A percentile compares a stretch with the other conserved stretches of the same genome.
Evolutionary conservation across 2,888 invertebrate species (phyloP).

Genomic region (Chrysopilus asiliformis): DNA sequence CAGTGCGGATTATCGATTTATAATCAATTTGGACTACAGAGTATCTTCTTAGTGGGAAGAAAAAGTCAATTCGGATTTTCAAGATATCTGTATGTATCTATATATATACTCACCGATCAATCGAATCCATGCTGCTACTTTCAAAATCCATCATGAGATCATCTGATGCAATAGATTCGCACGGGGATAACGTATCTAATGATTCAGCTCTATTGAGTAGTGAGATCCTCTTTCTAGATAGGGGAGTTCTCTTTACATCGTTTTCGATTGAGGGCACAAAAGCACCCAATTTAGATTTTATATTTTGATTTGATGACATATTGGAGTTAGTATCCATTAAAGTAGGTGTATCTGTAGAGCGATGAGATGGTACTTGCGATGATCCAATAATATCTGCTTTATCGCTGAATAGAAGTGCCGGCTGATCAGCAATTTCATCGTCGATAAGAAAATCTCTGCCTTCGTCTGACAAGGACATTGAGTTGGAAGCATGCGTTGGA

Average conservation of each 20-base stretch:
- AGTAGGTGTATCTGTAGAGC: constrained; percentile 36
- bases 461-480: constrained; percentile 61
- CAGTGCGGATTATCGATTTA: too few relatives aligned
- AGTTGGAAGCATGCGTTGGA: constrained; percentile 66
- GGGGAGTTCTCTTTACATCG: constrained; percentile 25
- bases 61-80: too few relatives aligned
- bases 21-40: too few relatives aligned
- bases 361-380: constrained; percentile 37
- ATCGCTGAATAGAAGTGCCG: constrained; percentile 65
- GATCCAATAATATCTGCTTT: constrained; percentile 30
- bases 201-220: constrained; percentile 51
- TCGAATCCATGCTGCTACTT: constrained; percentile 35
- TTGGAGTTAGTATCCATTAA: constrained; percentile 30
- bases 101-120: constrained; percentile 31
- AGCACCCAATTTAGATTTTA: constrained; percentile 25
- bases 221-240: constrained; percentile 30
- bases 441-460: constrained; percentile 71
- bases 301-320: constrained; percentile 29
- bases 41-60: too few relatives aligned
- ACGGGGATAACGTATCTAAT: constrained; percentile 68
- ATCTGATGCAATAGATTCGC: constrained; percentile 72
- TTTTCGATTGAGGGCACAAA: constrained; percentile 17
- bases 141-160: constrained; percentile 83
- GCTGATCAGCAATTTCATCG: constrained; percentile 85
- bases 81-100: too few relatives aligned